Evolutionary conservation across 1,140 invertebrate genomes (phyloP), one percentile per base, ranked within the genome.

Genomic region (Nomia melanderi): DNA sequence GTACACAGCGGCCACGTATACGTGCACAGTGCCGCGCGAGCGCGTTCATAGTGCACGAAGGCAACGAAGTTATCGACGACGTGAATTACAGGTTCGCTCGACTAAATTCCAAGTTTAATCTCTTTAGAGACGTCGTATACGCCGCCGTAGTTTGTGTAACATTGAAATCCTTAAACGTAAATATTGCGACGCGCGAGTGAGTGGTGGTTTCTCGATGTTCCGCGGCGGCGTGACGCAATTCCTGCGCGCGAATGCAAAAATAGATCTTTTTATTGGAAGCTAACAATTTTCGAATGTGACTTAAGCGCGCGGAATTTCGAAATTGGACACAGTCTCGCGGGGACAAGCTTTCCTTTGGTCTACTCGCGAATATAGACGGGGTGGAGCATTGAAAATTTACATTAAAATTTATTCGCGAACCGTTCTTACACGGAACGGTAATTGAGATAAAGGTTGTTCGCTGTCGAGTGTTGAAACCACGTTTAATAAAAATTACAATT

Each of bases 111-210:
- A 9, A 54, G 41, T 71, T 62, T 63, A 77, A 77, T 77, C 75
- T 71, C 66, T 77, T 77, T 54, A 56, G 27, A 71, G 36, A 39
- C 60, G 75, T 62, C 75, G 17, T 54, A 41, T 29, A 25, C 44
- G 20, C n/a, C 41, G 63, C 23, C 9, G 2, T n/a, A n/a, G 54
- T 69, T 69, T 47, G 23, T 69, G 17, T 56, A 69, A 76, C 57
- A 69, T 76, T 57, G 65, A 76, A 76, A 67, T 75, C 64, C 72
- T 75, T 75, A 75, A 75, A 75, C 63, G 72, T 75, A 75, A 75
- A 75, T 57, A 67, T 31, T 57, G 53, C 63, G 6, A 33, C 11
- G 36, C 29, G 53, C 33, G 59, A 0, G 47, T n/a, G 47, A 17
- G 44, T 4, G 8, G 5, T 5, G 6, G 0, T 20, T 7, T n/a